Base-by-base conservation (phyloP, 2,888 invertebrate genomes). In the Caradrina kadenii region DNA sequence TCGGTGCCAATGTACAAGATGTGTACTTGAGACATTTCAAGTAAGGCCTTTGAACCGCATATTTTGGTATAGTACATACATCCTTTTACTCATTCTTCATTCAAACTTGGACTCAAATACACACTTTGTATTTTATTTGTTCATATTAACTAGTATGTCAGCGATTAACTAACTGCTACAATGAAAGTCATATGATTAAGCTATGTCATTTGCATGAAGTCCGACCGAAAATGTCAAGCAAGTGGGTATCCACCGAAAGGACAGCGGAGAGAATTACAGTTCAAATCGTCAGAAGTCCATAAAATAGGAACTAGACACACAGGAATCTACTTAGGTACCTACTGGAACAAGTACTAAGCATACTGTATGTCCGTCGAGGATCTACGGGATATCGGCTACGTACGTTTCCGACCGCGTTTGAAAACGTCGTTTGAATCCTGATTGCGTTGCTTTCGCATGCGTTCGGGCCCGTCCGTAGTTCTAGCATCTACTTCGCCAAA, bases 401-500 rank as follows among this genome's bases (percentile, higher is more conserved):
- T 58, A 53, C 60, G 63, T 35, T n/a, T 64, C 63, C 71, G 61
- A 75, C 65, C 53, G 77, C 77, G 52, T 75, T 26, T 61, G 72
- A 76, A 74, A 71, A 67, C 54, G 52, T 58, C 63, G 61, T 45
- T 56, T 52, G 17, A 48, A 21, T 66, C 68, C 15, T 26, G 55
- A 50, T 66, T 71, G 54, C 78, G 60, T 78, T 78, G 72, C 74
- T 72, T 63, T 74, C 73, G 54, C 17, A 65, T 50, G 49, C 73
- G 58, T 19, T 58, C 58, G 22, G 65, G 54, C 53, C 22, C 58
- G 65, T 79, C 61, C 22, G 62, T 65, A 50, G 79, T 61, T 15
- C 10, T 19, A 1, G 21, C 66, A 65, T 31, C 54, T 17, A 8
- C 21, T 31, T 54, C n/a, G 8, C 39, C 19, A 39, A 65, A 39